Base-by-base conservation (phyloP, 2,113 vertebrate species). In the Smithornis capensis region DNA sequence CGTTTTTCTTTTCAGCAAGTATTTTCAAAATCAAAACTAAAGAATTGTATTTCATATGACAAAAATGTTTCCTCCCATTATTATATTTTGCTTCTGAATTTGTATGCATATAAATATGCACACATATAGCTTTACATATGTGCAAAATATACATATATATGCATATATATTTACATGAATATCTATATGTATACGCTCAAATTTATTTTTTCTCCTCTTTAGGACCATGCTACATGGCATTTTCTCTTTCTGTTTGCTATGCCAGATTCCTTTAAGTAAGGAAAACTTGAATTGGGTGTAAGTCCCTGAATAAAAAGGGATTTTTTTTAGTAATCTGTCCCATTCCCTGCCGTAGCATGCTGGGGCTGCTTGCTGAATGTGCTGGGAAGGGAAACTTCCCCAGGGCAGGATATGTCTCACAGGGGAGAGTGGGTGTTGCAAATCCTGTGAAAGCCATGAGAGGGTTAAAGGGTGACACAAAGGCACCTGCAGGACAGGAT, bases 291-390 rank as follows among this genome's bases (percentile, higher is more conserved):
- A 57, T 90, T 68, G 56, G 2, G 15, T 62, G 7, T 28, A 68
- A 68, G 0, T 23, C 10, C 9, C 83, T 62, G 40, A 76, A 86
- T 52, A 68, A 27, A 75, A 86, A 35, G 13, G 19, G 25, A 33
- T 55, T 38, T 80, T 55, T n/a, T 33, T 50, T 44, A 29, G n/a
- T 62, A 4, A 18, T 33, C 71, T 63, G 7, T n/a, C 12, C 28
- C 3, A 1, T 53, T 67, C 14, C 10, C 19, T 7, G 1, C 6
- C 13, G 29, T 12, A 5, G 29, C n/a, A n/a, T 0, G 0, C 19
- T 82, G 38, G 0, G 0, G 27, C 3, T 49, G 37, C 29, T 47
- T 25, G 22, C 16, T 29, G 24, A 67, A 29, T 33, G 55, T 63
- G 9, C 47, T 2, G 1, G n/a, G 10, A 65, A 49, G 22, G n/a